phyloP scores from a whole-genome alignment of 37 sponge, comb jelly and placozoan genomes.

The Theonella swinhoei region DNA sequence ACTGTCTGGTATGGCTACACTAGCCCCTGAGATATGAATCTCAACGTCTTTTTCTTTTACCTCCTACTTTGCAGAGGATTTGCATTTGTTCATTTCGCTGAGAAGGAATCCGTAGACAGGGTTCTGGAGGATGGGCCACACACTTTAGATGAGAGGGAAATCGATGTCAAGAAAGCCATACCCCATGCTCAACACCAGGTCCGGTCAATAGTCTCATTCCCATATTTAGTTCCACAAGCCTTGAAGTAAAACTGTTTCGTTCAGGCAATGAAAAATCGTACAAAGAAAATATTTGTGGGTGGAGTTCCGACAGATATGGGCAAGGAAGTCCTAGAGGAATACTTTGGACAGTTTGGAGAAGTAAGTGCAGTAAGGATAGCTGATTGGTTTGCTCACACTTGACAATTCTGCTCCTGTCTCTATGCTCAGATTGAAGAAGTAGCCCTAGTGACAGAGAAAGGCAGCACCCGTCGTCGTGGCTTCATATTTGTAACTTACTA shows the following conservation, averaged over 20 bases:
- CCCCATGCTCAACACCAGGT: constrained; percentile 70
- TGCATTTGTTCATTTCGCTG: constrained; percentile 69
- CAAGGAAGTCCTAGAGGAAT: constrained; percentile 36
- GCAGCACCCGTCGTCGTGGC: constrained; percentile 50
- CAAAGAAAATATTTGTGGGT: constrained; percentile 87
- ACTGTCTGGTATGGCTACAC: too few species aligned
- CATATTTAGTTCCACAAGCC: neutral
- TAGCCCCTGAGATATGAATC: too few species aligned
- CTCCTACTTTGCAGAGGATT: constrained; percentile 58
- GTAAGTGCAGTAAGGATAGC: constrained; percentile 14
- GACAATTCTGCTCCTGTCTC: neutral
- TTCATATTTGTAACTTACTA: constrained; percentile 74
- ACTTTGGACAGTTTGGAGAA: constrained; percentile 78
- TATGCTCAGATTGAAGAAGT: constrained; percentile 71
- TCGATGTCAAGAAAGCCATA: constrained; percentile 70
- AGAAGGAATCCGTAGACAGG: constrained; percentile 44
- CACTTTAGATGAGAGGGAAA: constrained; percentile 33
- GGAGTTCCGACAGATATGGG: constrained; percentile 78
- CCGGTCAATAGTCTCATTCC: neutral
- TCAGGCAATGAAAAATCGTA: constrained; percentile 49
- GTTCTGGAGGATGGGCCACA: constrained; percentile 45
- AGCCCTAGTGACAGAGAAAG: constrained; percentile 75
- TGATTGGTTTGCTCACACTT: neutral
- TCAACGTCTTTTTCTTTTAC: too few species aligned
- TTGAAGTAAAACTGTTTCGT: too few species aligned